phyloP scores from a whole-genome alignment of 2,888 invertebrate species.

The Ceratothoa steindachneri region DNA sequence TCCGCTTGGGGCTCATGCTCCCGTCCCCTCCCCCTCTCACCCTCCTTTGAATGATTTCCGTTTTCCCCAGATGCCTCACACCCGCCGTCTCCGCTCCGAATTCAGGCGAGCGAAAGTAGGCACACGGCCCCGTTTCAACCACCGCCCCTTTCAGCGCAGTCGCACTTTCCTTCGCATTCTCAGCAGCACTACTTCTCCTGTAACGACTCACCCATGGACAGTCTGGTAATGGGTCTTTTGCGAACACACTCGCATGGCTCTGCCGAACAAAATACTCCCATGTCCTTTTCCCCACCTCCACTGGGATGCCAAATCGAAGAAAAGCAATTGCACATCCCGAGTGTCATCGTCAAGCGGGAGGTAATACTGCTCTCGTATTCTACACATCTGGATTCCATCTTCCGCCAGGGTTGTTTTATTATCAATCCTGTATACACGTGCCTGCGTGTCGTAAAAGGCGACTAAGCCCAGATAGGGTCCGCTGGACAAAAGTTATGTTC shows the following conservation, averaged over 20 bases:
- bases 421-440: no score
- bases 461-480: no score
- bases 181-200: neutral
- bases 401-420: no score
- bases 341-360: neutral
- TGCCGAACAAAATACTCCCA: neutral
- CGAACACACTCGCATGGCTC: neutral
- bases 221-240: neutral
- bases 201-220: neutral
- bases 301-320: neutral
- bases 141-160: neutral
- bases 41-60: no score
- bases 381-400: no score
- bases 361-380: neutral
- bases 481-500: no score
- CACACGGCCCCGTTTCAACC: neutral
- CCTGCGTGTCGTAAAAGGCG: no score
- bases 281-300: neutral
- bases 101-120: neutral
- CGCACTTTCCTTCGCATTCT: neutral
- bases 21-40: no score
- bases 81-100: neutral
- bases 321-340: neutral
- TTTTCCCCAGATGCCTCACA: no score
- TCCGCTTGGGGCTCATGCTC: no score